Conservation (phyloP, 1,140 invertebrate species). For the Rhyzopertha dominica region DNA sequence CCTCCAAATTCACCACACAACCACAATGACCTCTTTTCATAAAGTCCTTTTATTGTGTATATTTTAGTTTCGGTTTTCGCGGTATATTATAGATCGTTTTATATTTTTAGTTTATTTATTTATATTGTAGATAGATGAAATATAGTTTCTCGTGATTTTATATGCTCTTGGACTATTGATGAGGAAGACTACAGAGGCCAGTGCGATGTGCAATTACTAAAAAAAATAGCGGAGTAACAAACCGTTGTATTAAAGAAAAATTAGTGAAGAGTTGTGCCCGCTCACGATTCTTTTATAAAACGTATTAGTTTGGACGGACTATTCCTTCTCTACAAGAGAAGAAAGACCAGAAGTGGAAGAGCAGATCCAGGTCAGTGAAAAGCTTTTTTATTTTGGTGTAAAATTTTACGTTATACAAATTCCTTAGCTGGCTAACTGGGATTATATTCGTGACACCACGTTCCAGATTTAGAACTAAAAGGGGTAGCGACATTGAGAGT, state of each 20-base stretch:
- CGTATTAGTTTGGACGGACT: slow-evolving; percentile 10
- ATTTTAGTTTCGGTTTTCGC: slow-evolving; percentile 30
- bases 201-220: slow-evolving; percentile 44
- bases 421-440: too few relatives aligned
- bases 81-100: slow-evolving; percentile 25
- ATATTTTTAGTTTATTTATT: slow-evolving; percentile 34
- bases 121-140: slow-evolving; percentile 40
- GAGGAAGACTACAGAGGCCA: slow-evolving; percentile 36
- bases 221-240: too few relatives aligned
- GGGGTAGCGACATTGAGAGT: too few relatives aligned
- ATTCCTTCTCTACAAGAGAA: neutral
- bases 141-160: slow-evolving; percentile 28
- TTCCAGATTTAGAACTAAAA: too few relatives aligned
- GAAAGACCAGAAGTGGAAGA: too few relatives aligned
- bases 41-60: slow-evolving; percentile 40
- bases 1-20: slow-evolving; percentile 32
- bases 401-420: too few relatives aligned
- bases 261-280: neutral
- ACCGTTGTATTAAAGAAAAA: too few relatives aligned
- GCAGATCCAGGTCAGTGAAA: slow-evolving; percentile 28
- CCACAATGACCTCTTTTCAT: slow-evolving; percentile 42
- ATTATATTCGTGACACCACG: too few relatives aligned
- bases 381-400: too few relatives aligned
- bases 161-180: slow-evolving; percentile 27
- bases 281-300: neutral